Evolutionary conservation across 2,888 invertebrate species (phyloP).

Genomic region (Tiphia femorata): DNA sequence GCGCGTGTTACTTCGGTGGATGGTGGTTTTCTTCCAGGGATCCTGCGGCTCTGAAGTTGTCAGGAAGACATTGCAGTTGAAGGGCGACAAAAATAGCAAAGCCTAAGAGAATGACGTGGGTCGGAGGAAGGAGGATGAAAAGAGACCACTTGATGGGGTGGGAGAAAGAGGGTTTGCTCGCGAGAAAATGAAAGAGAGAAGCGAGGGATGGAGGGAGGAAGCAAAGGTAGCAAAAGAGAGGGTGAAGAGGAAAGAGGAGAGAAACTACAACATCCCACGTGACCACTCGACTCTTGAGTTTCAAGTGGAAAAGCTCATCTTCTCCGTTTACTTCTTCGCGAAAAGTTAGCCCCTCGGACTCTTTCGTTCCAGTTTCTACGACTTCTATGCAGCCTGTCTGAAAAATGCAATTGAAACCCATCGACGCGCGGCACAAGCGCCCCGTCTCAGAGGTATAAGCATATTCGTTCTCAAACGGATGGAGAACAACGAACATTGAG

Average conservation of each 20-base stretch:
- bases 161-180: too few relatives aligned
- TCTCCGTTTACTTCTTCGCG: constrained; percentile 18
- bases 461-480: too few relatives aligned
- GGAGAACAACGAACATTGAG: too few relatives aligned
- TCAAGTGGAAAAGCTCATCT: constrained; percentile 16
- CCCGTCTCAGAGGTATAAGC: too few relatives aligned
- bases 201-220: background rate
- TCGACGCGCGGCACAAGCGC: background rate
- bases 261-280: constrained; percentile 20
- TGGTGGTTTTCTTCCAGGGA: too few relatives aligned
- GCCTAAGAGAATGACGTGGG: background rate
- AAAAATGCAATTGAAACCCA: constrained; percentile 14
- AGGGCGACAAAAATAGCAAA: background rate
- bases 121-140: constrained; percentile 3
- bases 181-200: background rate
- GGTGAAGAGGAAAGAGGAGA: constrained; percentile 7
- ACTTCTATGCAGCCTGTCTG: constrained; percentile 7
- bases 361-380: constrained; percentile 13
- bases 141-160: too few relatives aligned
- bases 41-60: background rate
- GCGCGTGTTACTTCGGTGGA: too few relatives aligned
- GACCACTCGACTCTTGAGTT: constrained; percentile 23
- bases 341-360: constrained; percentile 17
- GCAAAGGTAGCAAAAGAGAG: background rate
- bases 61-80: background rate